Percentiles rank a stretch among this genome's conserved stretches.
Conservation (phyloP, 1,140 invertebrate species). For the Mya arenaria region DNA sequence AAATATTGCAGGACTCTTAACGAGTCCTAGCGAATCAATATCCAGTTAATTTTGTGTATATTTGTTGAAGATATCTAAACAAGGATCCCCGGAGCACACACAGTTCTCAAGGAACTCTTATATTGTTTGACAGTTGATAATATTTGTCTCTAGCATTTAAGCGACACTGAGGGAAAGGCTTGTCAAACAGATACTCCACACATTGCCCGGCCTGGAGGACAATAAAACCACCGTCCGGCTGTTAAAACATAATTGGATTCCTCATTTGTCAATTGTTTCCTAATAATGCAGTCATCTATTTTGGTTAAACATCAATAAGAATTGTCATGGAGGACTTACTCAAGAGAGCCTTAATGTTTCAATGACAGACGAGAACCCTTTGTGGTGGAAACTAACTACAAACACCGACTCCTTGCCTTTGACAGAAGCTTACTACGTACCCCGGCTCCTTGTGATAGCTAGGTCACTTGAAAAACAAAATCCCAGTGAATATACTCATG, state of each 20-base stretch:
- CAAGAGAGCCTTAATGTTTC: background rate
- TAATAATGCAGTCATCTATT: conserved; percentile 56
- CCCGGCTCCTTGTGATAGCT: too few relatives aligned
- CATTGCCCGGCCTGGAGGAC: conserved; percentile 34
- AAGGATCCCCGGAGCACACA: conserved; percentile 20
- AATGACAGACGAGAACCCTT: background rate
- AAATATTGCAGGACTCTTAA: too few relatives aligned
- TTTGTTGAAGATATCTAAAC: background rate
- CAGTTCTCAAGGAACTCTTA: conserved; percentile 11
- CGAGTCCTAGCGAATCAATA: too few relatives aligned
- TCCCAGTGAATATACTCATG: too few relatives aligned
- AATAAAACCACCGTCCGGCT: conserved; percentile 22
- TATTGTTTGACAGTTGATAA: conserved; percentile 46
- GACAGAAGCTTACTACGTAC: too few relatives aligned
- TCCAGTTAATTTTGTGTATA: conserved; percentile 18
- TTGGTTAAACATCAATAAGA: conserved; percentile 54
- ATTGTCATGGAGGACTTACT: conserved; percentile 13
- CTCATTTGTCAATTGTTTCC: conserved; percentile 38
- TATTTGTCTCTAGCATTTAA: conserved; percentile 40
- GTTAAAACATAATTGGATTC: conserved; percentile 61
- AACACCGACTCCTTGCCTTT: too few relatives aligned
- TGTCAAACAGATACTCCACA: conserved; percentile 3
- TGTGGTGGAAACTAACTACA: too few relatives aligned
- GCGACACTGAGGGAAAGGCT: conserved; percentile 24
- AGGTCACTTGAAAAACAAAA: too few relatives aligned